Base-by-base conservation (phyloP, 2,888 invertebrate species). In the Rhogogaster chlorosoma region DNA sequence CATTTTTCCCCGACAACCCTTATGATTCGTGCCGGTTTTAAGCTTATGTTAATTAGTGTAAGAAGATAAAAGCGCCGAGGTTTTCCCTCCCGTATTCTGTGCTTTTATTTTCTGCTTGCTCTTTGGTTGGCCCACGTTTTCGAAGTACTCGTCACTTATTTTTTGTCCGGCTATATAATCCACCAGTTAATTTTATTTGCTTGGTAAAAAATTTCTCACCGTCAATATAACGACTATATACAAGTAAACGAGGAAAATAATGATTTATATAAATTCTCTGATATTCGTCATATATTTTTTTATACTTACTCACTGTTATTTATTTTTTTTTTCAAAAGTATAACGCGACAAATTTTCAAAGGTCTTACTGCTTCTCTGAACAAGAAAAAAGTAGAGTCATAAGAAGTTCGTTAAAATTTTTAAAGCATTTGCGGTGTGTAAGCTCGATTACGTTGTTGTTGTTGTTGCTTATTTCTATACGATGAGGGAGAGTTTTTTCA, bases 381-480 rank as follows among this genome's bases (percentile, higher is more conserved):
- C 18, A 18, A 18, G 32, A 67, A 32, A 15, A 67, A 67, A 32
- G 67, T 67, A 32, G 7, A 32, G 67, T 67, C 67, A 67, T 18
- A 67, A 67, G 67, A 29, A 67, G 67, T 67, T 67, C 67, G 67
- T 67, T 67, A 32, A 67, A 67, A 67, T 29, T 67, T 67, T 67
- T 32, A 67, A 32, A 32, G 32, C 32, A 29, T 67, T 67, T 67
- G 32, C 18, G 67, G 67, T 67, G 6, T 67, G 5, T 67, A 32
- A 32, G 26, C 29, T 29, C 67, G 67, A 42, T 73, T 22, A 73
- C 38, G 42, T 22, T 45, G 73, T 42, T 38, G 42, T 45, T 26
- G 45, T 73, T n/a, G 38, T 73, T 38, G 9, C 38, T 42, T 42
- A 42, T 10, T 73, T n/a, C 18, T 2, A 73, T 42, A 22, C 71